A percentile compares a stretch with the other conserved stretches of the same genome.
Conservation (phyloP, 2,888 invertebrate genomes). For the Tethea ocularis region DNA sequence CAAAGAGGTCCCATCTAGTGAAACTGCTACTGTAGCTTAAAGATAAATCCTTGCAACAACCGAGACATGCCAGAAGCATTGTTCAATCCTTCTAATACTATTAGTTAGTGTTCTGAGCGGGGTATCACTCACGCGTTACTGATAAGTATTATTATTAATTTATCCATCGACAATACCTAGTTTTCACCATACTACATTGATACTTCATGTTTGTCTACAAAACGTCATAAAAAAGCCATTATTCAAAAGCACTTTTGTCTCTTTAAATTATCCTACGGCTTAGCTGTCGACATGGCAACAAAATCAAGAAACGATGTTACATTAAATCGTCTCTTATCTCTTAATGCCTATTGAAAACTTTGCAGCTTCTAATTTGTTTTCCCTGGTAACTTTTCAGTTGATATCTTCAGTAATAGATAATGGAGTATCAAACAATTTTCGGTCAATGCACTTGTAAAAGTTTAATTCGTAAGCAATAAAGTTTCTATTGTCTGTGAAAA, state of each 20-base stretch:
- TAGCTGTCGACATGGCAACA: neutral
- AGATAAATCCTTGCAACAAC: too few relatives aligned
- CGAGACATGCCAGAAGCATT: too few relatives aligned
- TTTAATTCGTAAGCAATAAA: constrained; percentile 51
- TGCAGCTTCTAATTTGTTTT: neutral
- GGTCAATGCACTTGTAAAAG: constrained; percentile 52
- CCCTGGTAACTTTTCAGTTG: neutral
- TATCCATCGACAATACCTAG: too few relatives aligned
- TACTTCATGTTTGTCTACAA: too few relatives aligned
- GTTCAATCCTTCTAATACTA: too few relatives aligned
- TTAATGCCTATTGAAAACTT: constrained; percentile 2
- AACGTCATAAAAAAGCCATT: neutral
- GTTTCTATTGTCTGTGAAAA: constrained; percentile 52
- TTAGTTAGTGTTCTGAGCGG: too few relatives aligned
- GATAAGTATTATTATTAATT: too few relatives aligned
- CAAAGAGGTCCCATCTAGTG: too few relatives aligned
- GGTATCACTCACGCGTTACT: too few relatives aligned
- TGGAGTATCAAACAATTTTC: constrained; percentile 12
- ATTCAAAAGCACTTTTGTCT: neutral
- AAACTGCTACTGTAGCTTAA: too few relatives aligned
- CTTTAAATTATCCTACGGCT: neutral
- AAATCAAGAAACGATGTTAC: neutral
- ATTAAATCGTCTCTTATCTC: neutral
- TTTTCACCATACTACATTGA: too few relatives aligned
- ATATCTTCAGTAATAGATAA: constrained; percentile 12